phyloP scores from a whole-genome alignment of 2,113 vertebrate species.

The Lichenostomus cassidix region DNA sequence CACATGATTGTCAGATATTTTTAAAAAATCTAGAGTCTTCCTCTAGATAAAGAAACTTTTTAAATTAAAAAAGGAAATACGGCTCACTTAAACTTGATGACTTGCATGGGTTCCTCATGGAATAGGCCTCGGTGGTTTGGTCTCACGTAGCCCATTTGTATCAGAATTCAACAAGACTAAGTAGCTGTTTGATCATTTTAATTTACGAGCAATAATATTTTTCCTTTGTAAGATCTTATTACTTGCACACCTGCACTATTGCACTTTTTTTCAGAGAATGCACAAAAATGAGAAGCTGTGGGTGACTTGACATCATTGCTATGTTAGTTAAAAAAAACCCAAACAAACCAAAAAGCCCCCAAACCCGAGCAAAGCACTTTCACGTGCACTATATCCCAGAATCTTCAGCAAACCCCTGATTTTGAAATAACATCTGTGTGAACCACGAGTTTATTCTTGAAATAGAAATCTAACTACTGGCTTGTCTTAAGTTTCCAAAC shows the following conservation, averaged over 20 bases:
- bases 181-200: neutral
- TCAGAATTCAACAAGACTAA: neutral
- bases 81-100: neutral
- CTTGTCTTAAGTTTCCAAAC: neutral
- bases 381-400: neutral
- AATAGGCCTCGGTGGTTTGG: neutral
- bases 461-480: neutral
- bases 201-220: neutral
- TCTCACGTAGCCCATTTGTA: neutral
- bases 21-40: neutral
- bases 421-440: neutral
- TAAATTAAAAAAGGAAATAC: neutral
- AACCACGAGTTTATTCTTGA: neutral
- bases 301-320: neutral
- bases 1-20: neutral
- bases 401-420: neutral
- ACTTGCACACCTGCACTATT: neutral
- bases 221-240: neutral
- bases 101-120: neutral
- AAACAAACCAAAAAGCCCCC: accelerated
- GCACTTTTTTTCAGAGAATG: neutral
- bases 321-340: neutral
- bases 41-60: neutral
- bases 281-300: neutral
- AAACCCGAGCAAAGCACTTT: neutral